Percentiles rank a stretch among this genome's conserved stretches.
Evolutionary conservation across 2,113 vertebrate species (phyloP).

Genomic region (Ptilonorhynchus violaceus): DNA sequence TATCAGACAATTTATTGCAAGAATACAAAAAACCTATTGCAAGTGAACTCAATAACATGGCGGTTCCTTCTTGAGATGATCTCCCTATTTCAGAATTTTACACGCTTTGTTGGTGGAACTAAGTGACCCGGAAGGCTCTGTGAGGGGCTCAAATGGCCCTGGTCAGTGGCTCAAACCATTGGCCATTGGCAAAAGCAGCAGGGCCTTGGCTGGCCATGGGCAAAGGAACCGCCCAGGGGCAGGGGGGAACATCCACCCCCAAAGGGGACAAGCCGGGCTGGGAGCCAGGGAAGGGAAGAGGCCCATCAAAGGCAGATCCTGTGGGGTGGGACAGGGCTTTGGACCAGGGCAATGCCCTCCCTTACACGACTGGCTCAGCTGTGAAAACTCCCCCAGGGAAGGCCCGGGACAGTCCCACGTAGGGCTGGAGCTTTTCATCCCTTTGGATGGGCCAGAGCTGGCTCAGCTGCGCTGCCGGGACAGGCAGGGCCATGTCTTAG

Average conservation of each 20-base stretch:
- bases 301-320: neutral
- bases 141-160: fast-evolving
- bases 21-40: neutral
- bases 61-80: neutral
- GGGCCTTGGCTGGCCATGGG: neutral
- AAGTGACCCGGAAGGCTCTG: neutral
- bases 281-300: neutral
- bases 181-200: fast-evolving
- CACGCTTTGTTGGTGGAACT: fast-evolving
- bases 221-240: neutral
- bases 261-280: fast-evolving
- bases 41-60: neutral
- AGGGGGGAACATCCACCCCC: neutral
- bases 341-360: neutral
- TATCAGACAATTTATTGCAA: neutral
- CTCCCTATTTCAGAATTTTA: neutral
- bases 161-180: neutral
- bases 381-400: neutral
- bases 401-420: too few species aligned
- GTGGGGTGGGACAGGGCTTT: neutral
- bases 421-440: neutral
- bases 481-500: neutral
- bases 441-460: fast-evolving
- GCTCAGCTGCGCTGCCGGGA: fast-evolving
- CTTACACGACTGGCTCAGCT: neutral